A percentile compares a stretch with the other conserved stretches of the same genome.
These are phyloP conservation scores for Ceratitis capitata DNA, from an alignment of 1,140 invertebrate genomes.

Conservation along the genomic window DNA sequence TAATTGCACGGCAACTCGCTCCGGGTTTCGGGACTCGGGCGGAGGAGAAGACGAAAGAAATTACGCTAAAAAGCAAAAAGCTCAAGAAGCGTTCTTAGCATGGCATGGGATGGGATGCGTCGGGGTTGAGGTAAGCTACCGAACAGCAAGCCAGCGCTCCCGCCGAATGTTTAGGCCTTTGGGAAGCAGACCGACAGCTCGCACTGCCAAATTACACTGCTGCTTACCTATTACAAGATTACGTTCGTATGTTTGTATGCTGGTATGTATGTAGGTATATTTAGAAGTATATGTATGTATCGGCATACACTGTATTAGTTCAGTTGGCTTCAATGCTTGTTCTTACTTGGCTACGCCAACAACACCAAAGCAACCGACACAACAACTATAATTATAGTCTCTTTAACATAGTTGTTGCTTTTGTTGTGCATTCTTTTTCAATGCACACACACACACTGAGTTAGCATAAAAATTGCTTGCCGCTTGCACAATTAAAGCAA, in stretches of 20 bases:
- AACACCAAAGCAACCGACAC: not conserved
- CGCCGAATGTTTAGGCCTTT: not conserved
- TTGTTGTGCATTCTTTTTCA: not conserved
- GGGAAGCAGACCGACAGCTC: not conserved
- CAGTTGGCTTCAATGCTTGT: not conserved
- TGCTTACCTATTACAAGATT: too few species aligned
- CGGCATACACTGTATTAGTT: not conserved
- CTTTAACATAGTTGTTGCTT: not conserved
- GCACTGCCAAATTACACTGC: not conserved
- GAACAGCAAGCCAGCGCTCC: not conserved
- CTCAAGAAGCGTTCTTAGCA: not conserved
- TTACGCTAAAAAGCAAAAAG: not conserved
- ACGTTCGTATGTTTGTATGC: not conserved
- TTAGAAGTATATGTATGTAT: not conserved
- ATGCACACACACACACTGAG: not conserved
- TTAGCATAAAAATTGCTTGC: not conserved
- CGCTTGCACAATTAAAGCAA: conserved; percentile 6
- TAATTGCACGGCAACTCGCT: not conserved
- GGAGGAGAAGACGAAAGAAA: not conserved
- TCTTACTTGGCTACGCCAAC: not conserved
- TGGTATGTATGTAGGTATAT: not conserved
- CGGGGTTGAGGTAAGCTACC: not conserved
- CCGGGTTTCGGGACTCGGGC: not conserved
- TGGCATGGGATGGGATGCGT: too few species aligned
- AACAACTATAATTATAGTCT: conserved; percentile 11